Evolutionary conservation across 2,888 invertebrate species (phyloP).

Genomic region (Tortrix viridana): DNA sequence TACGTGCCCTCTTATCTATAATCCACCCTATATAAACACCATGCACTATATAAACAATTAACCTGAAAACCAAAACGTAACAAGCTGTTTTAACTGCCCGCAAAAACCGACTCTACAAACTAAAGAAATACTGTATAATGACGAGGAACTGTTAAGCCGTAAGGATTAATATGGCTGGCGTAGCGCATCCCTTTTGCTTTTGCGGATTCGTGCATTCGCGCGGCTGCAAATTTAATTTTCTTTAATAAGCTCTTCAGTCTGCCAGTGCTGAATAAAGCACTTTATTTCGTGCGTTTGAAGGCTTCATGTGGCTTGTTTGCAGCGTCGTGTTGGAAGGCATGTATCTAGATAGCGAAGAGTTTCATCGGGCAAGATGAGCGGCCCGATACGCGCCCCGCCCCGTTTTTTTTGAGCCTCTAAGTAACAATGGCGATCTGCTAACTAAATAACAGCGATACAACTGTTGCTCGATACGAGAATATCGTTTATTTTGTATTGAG

Average conservation of each 20-base stretch:
- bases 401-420: constrained; percentile 81
- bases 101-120: constrained; percentile 39
- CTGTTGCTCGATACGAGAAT: constrained; percentile 61
- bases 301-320: constrained; percentile 45
- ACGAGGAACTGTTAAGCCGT: constrained; percentile 50
- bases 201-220: constrained; percentile 75
- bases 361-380: constrained; percentile 77
- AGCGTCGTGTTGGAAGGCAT: constrained; percentile 70
- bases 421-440: constrained; percentile 83
- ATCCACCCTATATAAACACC: constrained; percentile 79
- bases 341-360: constrained; percentile 78
- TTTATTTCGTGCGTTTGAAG: constrained; percentile 46
- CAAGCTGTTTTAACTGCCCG: constrained; percentile 45
- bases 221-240: constrained; percentile 82
- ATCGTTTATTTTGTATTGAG: constrained; percentile 48
- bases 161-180: constrained; percentile 61
- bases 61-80: constrained; percentile 47
- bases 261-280: constrained; percentile 45
- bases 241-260: constrained; percentile 73
- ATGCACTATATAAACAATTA: constrained; percentile 76
- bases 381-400: constrained; percentile 77
- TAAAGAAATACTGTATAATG: constrained; percentile 45
- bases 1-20: constrained; percentile 79
- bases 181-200: constrained; percentile 56
- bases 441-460: constrained; percentile 81